These are phyloP conservation scores for Agrotis puta DNA, from an alignment of 2,888 invertebrate species.

Conservation along the genomic window DNA sequence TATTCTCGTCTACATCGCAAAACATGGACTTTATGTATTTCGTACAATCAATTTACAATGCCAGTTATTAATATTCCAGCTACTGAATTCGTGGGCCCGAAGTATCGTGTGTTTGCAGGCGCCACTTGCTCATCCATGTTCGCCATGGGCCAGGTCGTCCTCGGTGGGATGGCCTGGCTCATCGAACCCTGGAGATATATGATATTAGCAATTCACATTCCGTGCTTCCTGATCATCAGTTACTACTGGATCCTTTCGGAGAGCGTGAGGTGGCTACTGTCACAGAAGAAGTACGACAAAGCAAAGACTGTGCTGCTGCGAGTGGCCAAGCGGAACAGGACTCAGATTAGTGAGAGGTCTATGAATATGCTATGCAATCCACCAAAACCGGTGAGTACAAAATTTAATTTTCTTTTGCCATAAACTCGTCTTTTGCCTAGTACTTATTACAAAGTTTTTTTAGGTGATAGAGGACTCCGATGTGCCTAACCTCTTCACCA, in stretches of 20 bases:
- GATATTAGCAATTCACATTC: conserved; percentile 92
- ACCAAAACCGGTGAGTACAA: conserved; percentile 70
- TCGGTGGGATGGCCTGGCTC: conserved; percentile 93
- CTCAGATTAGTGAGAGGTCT: conserved; percentile 88
- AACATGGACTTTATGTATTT: neutral
- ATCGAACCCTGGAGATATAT: conserved; percentile 93
- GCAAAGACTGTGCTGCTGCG: conserved; percentile 91
- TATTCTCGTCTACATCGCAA: neutral
- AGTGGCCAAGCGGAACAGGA: conserved; percentile 92
- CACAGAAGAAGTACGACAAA: conserved; percentile 91
- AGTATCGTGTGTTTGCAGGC: conserved; percentile 93
- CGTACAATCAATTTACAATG: neutral
- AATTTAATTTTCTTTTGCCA: neutral
- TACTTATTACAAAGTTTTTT: neutral
- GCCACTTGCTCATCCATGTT: conserved; percentile 93
- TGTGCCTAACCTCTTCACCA: conserved; percentile 69
- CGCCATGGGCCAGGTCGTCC: conserved; percentile 93
- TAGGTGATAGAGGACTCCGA: conserved; percentile 48
- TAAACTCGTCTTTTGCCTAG: neutral
- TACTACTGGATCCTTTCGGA: conserved; percentile 93
- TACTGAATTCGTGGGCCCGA: conserved; percentile 94
- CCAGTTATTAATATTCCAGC: conserved; percentile 81
- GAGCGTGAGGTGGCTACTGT: conserved; percentile 94
- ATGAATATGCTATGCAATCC: conserved; percentile 82
- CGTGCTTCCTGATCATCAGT: conserved; percentile 92